Evolutionary conservation across 2,888 invertebrate species (phyloP), one percentile per base, ranked within the genome.

Genomic region (Tachina fera): DNA sequence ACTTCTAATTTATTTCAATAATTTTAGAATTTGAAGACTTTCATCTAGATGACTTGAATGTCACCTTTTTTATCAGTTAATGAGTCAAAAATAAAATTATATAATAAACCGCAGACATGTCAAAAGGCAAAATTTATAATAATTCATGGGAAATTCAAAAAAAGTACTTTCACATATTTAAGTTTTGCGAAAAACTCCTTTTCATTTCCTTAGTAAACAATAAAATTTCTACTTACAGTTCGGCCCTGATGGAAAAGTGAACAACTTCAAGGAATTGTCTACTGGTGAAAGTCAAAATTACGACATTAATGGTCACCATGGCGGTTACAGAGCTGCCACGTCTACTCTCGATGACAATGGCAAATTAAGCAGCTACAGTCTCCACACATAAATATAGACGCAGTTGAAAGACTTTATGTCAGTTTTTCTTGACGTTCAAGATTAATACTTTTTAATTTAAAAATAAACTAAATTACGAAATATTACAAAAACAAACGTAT

Each of bases 341-440:
- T 94, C 95, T 14, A 94, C 94, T 3, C 92, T 95, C 13, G 95
- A 95, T 88, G 94, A 95, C 89, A 94, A 95, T 88, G 95, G 95
- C 88, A 95, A 94, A 91, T 89, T 95, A 49, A 93, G 94, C 87
- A 94, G 94, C 87, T 94, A 94, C 91, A 94, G 94, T 86, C 94
- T 94, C 43, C 92, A 92, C 88, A 91, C 93, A 81, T 92, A 91
- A 89, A 45, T 41, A 3, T 11, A 45, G 9, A 19, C 2, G 2
- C 14, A 22, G 31, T 10, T 16, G 47, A 60, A 51, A 22, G 14
- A 43, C 45, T 43, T 31, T 39, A 22, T 41, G 49, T 60, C 13
- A 10, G 22, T 51, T 63, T 45, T 19, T 47, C 11, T 16, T 77
- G 60, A 68, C 14, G 31, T 70, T 51, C 51, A 78, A 81, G 49